A percentile compares a stretch with the other conserved stretches of the same genome.
These are phyloP conservation scores for Phorcus lineatus DNA, from an alignment of 2,888 invertebrate genomes.

Conservation along the genomic window DNA sequence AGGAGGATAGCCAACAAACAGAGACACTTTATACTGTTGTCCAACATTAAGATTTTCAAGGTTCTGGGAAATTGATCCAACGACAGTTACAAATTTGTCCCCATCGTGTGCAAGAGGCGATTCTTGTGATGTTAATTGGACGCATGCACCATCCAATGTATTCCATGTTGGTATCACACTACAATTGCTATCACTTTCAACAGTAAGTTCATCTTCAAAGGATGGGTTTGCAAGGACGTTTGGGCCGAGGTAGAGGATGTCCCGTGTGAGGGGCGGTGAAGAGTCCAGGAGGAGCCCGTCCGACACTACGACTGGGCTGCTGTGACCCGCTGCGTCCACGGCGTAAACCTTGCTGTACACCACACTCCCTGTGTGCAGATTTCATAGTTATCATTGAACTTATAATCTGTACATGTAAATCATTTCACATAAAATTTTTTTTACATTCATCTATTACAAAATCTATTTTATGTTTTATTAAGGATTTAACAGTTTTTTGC, in stretches of 20 bases:
- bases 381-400: neutral
- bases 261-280: slow-evolving; percentile 42
- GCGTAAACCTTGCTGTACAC: slow-evolving; percentile 49
- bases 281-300: slow-evolving; percentile 51
- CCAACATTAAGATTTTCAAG: neutral
- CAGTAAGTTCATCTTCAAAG: slow-evolving; percentile 31
- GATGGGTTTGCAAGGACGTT: slow-evolving; percentile 45
- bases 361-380: slow-evolving; percentile 33
- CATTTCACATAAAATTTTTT: too few relatives aligned
- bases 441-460: too few relatives aligned
- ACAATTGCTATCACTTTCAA: neutral
- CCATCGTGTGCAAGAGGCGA: neutral
- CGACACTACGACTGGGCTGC: slow-evolving; percentile 43
- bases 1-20: slow-evolving; percentile 31
- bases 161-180: slow-evolving; percentile 4
- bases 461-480: too few relatives aligned
- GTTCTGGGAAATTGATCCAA: neutral
- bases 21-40: slow-evolving; percentile 17
- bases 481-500: too few relatives aligned
- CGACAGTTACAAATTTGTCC: neutral
- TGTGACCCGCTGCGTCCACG: slow-evolving; percentile 45
- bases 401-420: neutral
- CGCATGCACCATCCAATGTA: slow-evolving; percentile 3
- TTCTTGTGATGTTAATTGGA: neutral
- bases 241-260: slow-evolving; percentile 30